These are phyloP conservation scores for Lucifuga dentata DNA, from an alignment of 2,113 vertebrate genomes.

Conservation along the genomic window DNA sequence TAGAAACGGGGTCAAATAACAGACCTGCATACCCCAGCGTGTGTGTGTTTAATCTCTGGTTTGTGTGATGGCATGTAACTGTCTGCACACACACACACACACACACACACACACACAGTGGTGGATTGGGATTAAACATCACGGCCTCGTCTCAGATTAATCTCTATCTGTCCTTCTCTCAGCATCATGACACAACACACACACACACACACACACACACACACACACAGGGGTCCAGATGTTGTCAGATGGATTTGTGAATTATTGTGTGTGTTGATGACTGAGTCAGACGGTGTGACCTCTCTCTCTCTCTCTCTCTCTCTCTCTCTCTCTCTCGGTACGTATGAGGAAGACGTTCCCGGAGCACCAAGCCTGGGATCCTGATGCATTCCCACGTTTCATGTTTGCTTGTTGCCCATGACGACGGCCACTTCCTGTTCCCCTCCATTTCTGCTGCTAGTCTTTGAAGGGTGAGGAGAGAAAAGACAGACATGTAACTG, in stretches of 20 bases:
- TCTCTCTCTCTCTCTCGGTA: no score
- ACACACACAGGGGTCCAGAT: slow-evolving; percentile 45
- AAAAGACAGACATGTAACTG: not conserved
- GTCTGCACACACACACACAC: slow-evolving; percentile 43
- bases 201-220: slow-evolving; percentile 12
- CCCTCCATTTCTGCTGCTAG: not conserved
- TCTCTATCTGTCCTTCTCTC: not conserved
- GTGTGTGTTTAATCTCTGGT: slow-evolving; percentile 63
- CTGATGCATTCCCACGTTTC: slow-evolving; percentile 26
- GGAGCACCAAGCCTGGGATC: slow-evolving; percentile 61
- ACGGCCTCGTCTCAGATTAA: slow-evolving; percentile 65
- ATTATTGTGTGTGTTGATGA: slow-evolving; percentile 24
- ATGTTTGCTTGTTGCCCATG: slow-evolving; percentile 54
- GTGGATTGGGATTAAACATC: slow-evolving; percentile 68
- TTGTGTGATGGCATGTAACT: slow-evolving; percentile 64
- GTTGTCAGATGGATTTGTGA: slow-evolving; percentile 42
- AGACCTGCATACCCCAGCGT: slow-evolving; percentile 17
- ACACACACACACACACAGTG: slow-evolving; percentile 34
- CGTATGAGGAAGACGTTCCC: slow-evolving; percentile 35
- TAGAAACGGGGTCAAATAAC: slow-evolving; percentile 31
- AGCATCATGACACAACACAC: slow-evolving; percentile 1
- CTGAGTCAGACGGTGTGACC: slow-evolving; percentile 1
- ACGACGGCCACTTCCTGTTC: slow-evolving; percentile 52
- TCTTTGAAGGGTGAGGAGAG: not conserved
- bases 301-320: slow-evolving; percentile 35